Conservation (phyloP, 92 coral and sea anemone species). For the Heliopora coerulea region DNA sequence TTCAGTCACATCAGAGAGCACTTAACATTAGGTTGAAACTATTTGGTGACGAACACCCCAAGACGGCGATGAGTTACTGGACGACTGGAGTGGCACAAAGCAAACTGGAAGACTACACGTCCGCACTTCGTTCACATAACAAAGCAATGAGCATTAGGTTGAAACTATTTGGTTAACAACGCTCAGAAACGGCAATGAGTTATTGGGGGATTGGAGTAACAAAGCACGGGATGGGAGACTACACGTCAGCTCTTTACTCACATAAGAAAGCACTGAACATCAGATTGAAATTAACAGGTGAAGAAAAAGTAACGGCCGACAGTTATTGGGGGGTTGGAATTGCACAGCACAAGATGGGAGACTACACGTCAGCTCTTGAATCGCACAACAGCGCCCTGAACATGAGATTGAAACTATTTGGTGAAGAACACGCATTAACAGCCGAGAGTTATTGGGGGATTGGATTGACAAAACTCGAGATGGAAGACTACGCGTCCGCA, state of each 20-base stretch:
- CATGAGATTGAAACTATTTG: conserved; percentile 11
- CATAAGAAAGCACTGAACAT: background rate
- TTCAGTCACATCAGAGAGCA: background rate
- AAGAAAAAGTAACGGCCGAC: conserved; percentile 17
- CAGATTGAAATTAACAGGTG: background rate
- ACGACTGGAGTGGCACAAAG: too few species aligned
- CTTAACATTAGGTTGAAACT: background rate
- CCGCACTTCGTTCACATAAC: conserved; percentile 5
- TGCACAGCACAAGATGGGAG: background rate
- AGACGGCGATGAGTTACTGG: background rate
- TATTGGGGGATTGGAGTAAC: conserved; percentile 29
- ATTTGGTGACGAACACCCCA: background rate
- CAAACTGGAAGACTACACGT: too few species aligned
- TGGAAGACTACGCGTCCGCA: conserved; percentile 3
- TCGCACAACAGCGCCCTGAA: conserved; percentile 4
- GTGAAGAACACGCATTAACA: conserved; percentile 31
- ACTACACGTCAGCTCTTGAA: conserved; percentile 7
- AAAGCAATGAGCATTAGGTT: conserved; percentile 30
- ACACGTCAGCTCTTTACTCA: background rate
- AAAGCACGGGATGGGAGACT: background rate
- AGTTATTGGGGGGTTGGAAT: background rate
- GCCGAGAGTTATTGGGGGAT: background rate
- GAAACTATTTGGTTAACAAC: conserved; percentile 9
- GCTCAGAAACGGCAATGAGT: conserved; percentile 22
- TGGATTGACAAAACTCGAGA: background rate